A percentile compares a stretch with the other conserved stretches of the same genome.
phyloP scores from a whole-genome alignment of 2,888 invertebrate species.

The Tachina lurida region DNA sequence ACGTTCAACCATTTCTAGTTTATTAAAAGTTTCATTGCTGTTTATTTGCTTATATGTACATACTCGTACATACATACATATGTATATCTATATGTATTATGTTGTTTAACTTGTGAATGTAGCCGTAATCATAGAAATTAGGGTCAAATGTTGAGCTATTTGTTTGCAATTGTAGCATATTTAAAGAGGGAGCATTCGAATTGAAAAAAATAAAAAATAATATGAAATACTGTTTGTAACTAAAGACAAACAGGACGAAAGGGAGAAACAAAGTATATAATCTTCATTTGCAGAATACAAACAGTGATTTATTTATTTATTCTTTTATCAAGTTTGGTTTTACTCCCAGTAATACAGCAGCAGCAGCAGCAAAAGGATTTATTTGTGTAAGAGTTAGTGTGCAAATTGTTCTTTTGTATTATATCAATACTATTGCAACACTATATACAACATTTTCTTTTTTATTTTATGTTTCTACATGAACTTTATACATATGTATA shows the following conservation, averaged over 20 bases:
- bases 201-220: constrained; percentile 23
- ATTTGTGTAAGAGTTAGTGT: neutral
- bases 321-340: constrained; percentile 1
- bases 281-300: constrained; percentile 55
- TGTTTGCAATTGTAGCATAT: constrained; percentile 67
- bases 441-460: neutral
- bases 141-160: constrained; percentile 68
- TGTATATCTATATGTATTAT: neutral
- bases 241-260: constrained; percentile 16
- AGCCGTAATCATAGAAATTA: constrained; percentile 62
- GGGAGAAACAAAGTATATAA: constrained; percentile 48
- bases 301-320: constrained; percentile 16
- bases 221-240: neutral
- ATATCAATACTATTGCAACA: neutral
- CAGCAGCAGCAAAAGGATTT: no score
- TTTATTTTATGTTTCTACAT: neutral
- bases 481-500: neutral
- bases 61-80: neutral
- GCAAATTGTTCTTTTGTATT: constrained; percentile 8
- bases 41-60: neutral
- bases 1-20: neutral
- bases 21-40: neutral
- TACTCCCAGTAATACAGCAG: neutral
- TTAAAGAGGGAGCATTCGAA: constrained; percentile 56
- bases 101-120: constrained; percentile 27